Conservation (phyloP, 2,797 vertebrate species). For the Chiloscyllium punctatum region DNA sequence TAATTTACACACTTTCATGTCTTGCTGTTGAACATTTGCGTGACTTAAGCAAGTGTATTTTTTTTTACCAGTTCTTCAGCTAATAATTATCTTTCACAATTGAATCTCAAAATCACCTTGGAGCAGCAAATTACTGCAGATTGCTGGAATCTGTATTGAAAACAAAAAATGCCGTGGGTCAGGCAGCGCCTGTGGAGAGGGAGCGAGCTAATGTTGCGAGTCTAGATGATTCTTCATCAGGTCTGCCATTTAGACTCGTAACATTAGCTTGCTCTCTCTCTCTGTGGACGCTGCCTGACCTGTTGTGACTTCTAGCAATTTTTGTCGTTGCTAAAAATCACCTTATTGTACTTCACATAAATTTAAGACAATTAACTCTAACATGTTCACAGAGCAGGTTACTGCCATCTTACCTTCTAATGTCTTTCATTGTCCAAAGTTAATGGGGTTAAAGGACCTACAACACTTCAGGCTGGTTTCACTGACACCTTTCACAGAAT, state of each 20-base stretch:
- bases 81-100: neutral
- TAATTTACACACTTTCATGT: too few species aligned
- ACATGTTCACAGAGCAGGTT: neutral
- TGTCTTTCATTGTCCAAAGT: neutral
- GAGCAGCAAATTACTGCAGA: too few species aligned
- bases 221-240: too few species aligned
- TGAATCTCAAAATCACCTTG: neutral
- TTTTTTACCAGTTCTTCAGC: neutral
- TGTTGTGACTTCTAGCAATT: too few species aligned
- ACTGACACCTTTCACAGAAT: neutral
- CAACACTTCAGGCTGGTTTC: neutral
- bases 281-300: too few species aligned
- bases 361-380: neutral
- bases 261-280: too few species aligned
- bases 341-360: neutral
- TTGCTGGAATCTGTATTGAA: too few species aligned
- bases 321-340: neutral
- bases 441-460: neutral
- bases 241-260: too few species aligned
- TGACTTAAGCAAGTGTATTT: neutral
- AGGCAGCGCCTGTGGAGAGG: too few species aligned
- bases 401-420: neutral
- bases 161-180: too few species aligned
- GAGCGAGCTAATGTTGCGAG: too few species aligned
- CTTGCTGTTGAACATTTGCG: neutral